phyloP scores from a whole-genome alignment of 2,888 invertebrate genomes.

The Acronicta leporina region DNA sequence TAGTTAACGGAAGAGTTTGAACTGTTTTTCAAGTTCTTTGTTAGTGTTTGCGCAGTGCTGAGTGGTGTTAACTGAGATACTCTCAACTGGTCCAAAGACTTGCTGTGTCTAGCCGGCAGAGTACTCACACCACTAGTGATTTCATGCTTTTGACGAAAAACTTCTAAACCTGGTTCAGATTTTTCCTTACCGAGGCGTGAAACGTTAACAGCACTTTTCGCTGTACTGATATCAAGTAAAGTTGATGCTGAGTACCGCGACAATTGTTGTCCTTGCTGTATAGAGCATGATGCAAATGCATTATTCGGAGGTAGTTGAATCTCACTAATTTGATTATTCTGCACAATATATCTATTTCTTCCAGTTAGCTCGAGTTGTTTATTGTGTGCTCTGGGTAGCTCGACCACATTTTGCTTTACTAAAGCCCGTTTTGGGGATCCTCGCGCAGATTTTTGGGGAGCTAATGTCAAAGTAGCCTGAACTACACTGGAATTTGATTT shows the following conservation, averaged over 20 bases:
- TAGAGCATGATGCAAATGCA: slow-evolving; percentile 80
- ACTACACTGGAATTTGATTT: slow-evolving; percentile 87
- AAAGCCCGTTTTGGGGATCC: slow-evolving; percentile 85
- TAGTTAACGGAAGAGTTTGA: slow-evolving; percentile 84
- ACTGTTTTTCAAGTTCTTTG: slow-evolving; percentile 76
- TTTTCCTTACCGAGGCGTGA: slow-evolving; percentile 74
- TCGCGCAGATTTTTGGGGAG: slow-evolving; percentile 87
- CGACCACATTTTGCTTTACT: slow-evolving; percentile 82
- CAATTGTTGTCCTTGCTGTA: slow-evolving; percentile 84
- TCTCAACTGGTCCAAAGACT: slow-evolving; percentile 94
- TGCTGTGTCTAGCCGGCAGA: slow-evolving; percentile 93
- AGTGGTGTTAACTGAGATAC: slow-evolving; percentile 83
- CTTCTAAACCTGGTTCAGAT: slow-evolving; percentile 70
- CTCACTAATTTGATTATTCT: slow-evolving; percentile 87
- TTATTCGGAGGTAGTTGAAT: slow-evolving; percentile 84
- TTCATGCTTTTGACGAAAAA: slow-evolving; percentile 78
- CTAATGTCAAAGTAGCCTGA: slow-evolving; percentile 91
- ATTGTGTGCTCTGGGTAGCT: slow-evolving; percentile 79
- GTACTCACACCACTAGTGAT: slow-evolving; percentile 86
- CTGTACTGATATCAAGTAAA: slow-evolving; percentile 81
- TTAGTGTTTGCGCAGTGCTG: slow-evolving; percentile 72
- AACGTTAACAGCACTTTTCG: slow-evolving; percentile 71
- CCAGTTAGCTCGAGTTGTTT: slow-evolving; percentile 85
- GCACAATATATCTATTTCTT: slow-evolving; percentile 86
- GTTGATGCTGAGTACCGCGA: slow-evolving; percentile 90